Evolutionary conservation across 2,888 invertebrate species (phyloP), one percentile per base, ranked within the genome.

Genomic region (Trissonchulus latispiculum): DNA sequence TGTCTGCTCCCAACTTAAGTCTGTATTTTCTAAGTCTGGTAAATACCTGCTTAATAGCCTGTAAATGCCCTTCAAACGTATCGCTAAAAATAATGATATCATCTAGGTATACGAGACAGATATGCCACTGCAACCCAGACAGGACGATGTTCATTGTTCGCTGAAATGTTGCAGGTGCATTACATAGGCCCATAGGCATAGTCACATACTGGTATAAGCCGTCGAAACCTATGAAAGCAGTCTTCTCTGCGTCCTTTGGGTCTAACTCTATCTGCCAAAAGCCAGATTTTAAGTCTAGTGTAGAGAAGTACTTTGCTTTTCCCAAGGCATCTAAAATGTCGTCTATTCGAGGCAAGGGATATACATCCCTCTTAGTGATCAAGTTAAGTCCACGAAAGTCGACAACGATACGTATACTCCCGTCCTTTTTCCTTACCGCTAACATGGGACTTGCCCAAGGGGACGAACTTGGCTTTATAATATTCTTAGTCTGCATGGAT

Each of bases 131-230:
- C 2, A 70, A 35, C 3, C 36, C 71, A 33, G 28, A n/a, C 23
- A 72, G 35, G n/a, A 72, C 36, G 3, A 33, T 18, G 18, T 72
- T 31, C 33, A 72, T 72, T 8, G 75, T 71, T 29, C 75, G 36
- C 72, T 78, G 75, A 37, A 77, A 78, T 15, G 75, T 75, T 0
- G 77, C 74, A 31, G 75, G 75, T 33, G 75, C 75, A 36, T 75
- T 76, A 1, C 73, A 72, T 0, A 77, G 3, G 72, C 73, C 48
- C 48, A 48, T 48, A 15, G 48, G 48, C 48, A 48, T 48, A 15
- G 23, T 23, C 23, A 48, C 48, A 69, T 72, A 77, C 36, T 78
- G 72, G 35, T 68, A 78, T 29, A 76, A 74, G 1, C 77, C 75
- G 8, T 18, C 23, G 28, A 74, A 70, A 15, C 76, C 71, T 1